phyloP scores from a whole-genome alignment of 2,113 vertebrate species.

The Hippocampus guttulatus region DNA sequence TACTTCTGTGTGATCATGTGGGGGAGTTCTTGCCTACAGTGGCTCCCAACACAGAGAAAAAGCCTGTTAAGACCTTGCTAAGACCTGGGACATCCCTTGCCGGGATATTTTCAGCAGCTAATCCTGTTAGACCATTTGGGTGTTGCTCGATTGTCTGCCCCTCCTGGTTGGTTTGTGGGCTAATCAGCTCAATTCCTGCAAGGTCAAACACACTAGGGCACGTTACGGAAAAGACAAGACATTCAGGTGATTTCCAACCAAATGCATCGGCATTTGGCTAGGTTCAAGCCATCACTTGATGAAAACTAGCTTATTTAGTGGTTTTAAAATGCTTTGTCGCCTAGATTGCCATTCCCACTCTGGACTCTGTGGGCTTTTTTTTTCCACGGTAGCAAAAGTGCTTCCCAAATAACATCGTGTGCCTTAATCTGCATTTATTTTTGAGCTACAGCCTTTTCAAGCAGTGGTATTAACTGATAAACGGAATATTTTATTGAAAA shows the following conservation, averaged over 20 bases:
- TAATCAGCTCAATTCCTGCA: background rate
- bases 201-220: background rate
- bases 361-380: background rate
- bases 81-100: slow-evolving; percentile 55
- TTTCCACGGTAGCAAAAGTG: background rate
- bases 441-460: too few relatives aligned
- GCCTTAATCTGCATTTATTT: too few relatives aligned
- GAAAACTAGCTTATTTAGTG: background rate
- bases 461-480: too few relatives aligned
- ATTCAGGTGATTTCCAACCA: background rate
- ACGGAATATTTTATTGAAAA: too few relatives aligned
- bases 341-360: background rate
- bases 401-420: too few relatives aligned
- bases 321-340: background rate
- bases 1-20: slow-evolving; percentile 14
- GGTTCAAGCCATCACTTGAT: background rate
- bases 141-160: slow-evolving; percentile 36
- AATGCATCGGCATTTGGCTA: background rate
- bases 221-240: background rate
- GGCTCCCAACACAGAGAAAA: slow-evolving; percentile 43
- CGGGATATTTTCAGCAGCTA: slow-evolving; percentile 68
- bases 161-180: slow-evolving; percentile 7
- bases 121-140: slow-evolving; percentile 63
- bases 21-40: slow-evolving; percentile 20
- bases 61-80: slow-evolving; percentile 61